A percentile compares a stretch with the other conserved stretches of the same genome.
These are phyloP conservation scores for Drosophila emarginata DNA, from an alignment of 2,888 invertebrate species.

Conservation along the genomic window DNA sequence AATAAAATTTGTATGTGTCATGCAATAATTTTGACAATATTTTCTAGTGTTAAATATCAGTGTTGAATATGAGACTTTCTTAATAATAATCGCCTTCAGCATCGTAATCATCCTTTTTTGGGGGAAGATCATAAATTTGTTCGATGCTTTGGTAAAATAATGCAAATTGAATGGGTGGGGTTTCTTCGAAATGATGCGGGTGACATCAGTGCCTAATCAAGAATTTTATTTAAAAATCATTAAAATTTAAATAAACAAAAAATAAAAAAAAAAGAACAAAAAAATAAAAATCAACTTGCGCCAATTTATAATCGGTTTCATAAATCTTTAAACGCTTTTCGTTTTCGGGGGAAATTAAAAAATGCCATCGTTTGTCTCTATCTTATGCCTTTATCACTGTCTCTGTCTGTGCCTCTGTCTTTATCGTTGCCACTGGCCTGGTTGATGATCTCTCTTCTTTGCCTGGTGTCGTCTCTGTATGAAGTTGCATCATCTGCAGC, in stretches of 20 bases:
- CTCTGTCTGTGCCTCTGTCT: not conserved
- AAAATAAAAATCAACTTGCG: not conserved
- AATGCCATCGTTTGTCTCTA: constrained; percentile 40
- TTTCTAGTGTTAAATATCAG: no score
- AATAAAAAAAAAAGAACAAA: constrained; percentile 37
- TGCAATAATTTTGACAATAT: no score
- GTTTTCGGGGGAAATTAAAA: constrained; percentile 56
- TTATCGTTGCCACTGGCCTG: constrained; percentile 36
- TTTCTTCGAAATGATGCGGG: not conserved
- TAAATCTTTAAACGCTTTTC: constrained; percentile 41
- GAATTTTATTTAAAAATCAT: not conserved
- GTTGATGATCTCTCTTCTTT: constrained; percentile 50
- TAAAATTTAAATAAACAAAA: constrained; percentile 13
- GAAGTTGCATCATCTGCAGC: constrained; percentile 11
- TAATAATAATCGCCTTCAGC: not conserved
- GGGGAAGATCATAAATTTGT: not conserved
- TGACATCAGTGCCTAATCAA: constrained; percentile 5
- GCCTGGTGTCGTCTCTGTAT: not conserved
- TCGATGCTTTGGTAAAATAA: not conserved
- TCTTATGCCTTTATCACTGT: not conserved
- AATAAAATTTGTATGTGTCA: no score
- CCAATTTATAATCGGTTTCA: constrained; percentile 26
- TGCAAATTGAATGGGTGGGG: constrained; percentile 4
- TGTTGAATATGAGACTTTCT: no score
- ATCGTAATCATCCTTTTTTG: not conserved